Evolutionary conservation across 2,797 vertebrate species (phyloP).

Genomic region (Hoplostethus atlanticus): DNA sequence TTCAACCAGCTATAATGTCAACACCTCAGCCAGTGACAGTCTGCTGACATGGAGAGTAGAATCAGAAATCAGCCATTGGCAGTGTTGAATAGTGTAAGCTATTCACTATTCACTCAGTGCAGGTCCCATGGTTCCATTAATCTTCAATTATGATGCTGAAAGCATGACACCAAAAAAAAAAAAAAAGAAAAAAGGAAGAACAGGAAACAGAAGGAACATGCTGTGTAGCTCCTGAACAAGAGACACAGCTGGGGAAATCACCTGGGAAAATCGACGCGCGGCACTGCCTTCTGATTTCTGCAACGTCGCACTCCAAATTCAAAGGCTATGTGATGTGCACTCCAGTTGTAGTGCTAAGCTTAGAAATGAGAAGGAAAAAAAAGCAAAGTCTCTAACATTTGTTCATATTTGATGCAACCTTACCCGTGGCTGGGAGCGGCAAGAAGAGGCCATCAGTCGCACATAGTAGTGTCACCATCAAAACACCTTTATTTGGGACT

Average conservation of each 20-base stretch:
- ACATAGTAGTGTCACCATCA: background rate
- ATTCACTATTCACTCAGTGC: constrained; percentile 46
- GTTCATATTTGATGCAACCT: constrained; percentile 36
- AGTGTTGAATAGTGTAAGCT: constrained; percentile 36
- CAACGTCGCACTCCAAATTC: constrained; percentile 42
- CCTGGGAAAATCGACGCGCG: constrained; percentile 58
- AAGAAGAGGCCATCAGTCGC: background rate
- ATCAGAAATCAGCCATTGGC: constrained; percentile 31
- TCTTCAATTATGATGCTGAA: constrained; percentile 62
- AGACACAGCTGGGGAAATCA: constrained; percentile 71
- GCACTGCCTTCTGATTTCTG: constrained; percentile 48
- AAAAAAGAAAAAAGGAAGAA: constrained; percentile 42
- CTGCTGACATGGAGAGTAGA: constrained; percentile 10
- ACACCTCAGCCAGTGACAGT: constrained; percentile 10
- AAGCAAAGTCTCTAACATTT: constrained; percentile 15
- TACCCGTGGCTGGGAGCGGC: background rate
- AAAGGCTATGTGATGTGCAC: constrained; percentile 54
- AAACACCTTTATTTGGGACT: background rate
- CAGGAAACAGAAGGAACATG: constrained; percentile 53
- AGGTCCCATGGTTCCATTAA: constrained; percentile 53
- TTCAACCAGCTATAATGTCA: background rate
- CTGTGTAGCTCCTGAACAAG: constrained; percentile 58
- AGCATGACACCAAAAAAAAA: constrained; percentile 34
- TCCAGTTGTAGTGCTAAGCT: constrained; percentile 43
- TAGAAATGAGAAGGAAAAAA: constrained; percentile 17